Base-by-base conservation (phyloP, 2,113 vertebrate genomes). In the Nicator chloris region DNA sequence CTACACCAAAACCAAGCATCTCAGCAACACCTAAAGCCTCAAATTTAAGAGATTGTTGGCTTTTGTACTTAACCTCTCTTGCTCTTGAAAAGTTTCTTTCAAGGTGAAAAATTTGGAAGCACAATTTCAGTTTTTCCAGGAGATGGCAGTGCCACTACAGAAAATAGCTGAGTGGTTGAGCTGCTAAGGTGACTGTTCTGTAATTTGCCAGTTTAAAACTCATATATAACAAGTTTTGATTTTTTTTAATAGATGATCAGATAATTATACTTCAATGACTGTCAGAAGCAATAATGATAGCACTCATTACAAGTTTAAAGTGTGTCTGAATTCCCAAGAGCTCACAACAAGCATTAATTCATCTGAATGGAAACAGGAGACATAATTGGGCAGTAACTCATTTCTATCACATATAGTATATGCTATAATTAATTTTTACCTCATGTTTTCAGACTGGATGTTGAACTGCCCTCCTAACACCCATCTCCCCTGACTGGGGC, bases 251-350 rank as follows among this genome's bases (percentile, higher is more conserved):
- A 86, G 63, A 92, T 91, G 90, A 96, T 95, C 96, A 95, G 97
- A 95, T 97, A 96, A 96, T 97, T 96, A 93, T 94, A 92, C 93
- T 86, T 97, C 95, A 92, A 82, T 95, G 94, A 96, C 95, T 96
- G 91, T 97, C 96, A 95, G 87, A 97, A 95, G 95, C 92, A 96
- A 96, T 96, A 97, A 95, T 91, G 91, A 96, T 96, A 97, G 97
- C 85, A 88, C 86, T 96, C 93, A 96, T 97, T 97, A 95, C 94
- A 97, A 97, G 86, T 95, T 95, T 92, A 96, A 96, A 96, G 90
- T 85, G 77, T 93, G 88, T 79, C 93, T 96, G 75, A 77, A 94
- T 93, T 96, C 96, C 94, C 93, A 92, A 68, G 84, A 93, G 92
- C 90, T 96, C 88, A 84, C 93, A 89, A 91, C 84, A 93, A 87